phyloP scores from a whole-genome alignment of 2,888 invertebrate species.

The Drosophila falleni region DNA sequence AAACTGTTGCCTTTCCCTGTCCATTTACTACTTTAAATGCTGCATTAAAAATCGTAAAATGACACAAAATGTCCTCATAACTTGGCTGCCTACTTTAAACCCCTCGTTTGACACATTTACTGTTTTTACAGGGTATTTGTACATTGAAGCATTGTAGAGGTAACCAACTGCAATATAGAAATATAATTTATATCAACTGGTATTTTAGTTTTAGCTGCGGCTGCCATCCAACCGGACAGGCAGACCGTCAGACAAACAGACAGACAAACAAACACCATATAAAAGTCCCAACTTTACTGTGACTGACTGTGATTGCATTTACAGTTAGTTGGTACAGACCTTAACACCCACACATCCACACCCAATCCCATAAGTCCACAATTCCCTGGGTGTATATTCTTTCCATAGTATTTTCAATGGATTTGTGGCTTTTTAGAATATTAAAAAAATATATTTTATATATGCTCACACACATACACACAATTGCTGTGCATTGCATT shows the following conservation, averaged over 20 bases:
- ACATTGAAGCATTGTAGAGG: conserved; percentile 24
- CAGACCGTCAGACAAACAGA: conserved; percentile 1
- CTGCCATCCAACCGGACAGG: conserved; percentile 14
- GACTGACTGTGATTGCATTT: conserved; percentile 66
- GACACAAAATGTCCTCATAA: neutral
- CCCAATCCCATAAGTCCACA: conserved; percentile 26
- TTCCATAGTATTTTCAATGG: conserved; percentile 57
- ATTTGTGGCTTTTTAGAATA: conserved; percentile 78
- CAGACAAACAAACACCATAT: conserved; percentile 39
- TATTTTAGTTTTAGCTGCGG: conserved; percentile 59
- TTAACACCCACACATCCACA: conserved; percentile 11
- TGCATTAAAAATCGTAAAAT: neutral
- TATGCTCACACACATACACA: conserved; percentile 18
- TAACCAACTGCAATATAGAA: conserved; percentile 61
- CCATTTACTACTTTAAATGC: too few relatives aligned
- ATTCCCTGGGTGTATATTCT: conserved; percentile 41
- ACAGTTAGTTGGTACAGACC: conserved; percentile 52
- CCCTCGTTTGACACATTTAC: neutral
- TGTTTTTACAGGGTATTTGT: conserved; percentile 9
- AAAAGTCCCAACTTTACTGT: conserved; percentile 35
- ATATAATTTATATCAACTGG: conserved; percentile 73
- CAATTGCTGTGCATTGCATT: conserved; percentile 7
- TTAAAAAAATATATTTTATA: conserved; percentile 68
- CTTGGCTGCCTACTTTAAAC: neutral
- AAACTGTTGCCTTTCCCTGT: neutral